Base-by-base conservation (phyloP, 2,113 vertebrate genomes). In the Sapajus apella region DNA sequence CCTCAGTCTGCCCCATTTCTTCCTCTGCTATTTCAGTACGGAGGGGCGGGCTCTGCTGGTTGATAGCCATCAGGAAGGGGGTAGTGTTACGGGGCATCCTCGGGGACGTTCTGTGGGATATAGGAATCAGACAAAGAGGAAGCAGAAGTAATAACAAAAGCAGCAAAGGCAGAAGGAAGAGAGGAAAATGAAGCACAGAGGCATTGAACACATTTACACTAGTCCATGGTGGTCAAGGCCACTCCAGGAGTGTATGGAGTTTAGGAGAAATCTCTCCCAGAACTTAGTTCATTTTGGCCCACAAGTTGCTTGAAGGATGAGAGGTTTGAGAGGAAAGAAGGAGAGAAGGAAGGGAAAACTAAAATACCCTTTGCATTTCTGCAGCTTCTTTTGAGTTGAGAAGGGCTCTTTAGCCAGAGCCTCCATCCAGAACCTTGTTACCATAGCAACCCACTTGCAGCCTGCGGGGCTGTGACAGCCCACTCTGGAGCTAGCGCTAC, bases 401-500 rank as follows among this genome's bases (percentile, higher is more conserved):
- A 96, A 96, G 76, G 90, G 68, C 96, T 97, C 94, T 98, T 97
- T 90, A 96, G 96, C 97, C 96, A 96, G 91, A 96, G 96, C 95
- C 90, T 95, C 87, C 92, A 97, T 98, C 98, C 96, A 97, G 97
- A 97, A 98, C 96, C 97, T 95, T n/a, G 98, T 99, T 98, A 92
- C 98, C 97, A 97, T 97, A 95, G 98, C 97, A 98, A 99, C 98
- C 0, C 0, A 5, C 97, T 98, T 94, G 97, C 97, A 97, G 98
- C 96, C 95, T 95, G 93, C 94, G 95, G 92, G 97, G 96, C 98
- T 97, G 94, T 94, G 25, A 98, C 97, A 97, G 94, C 75, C 2
- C 86, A 90, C 90, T 98, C 97, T 70, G 96, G 97, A 98, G 91
- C 94, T 94, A 94, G 96, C 97, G 94, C 93, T 1, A 0, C 97